Evolutionary conservation across 2,888 invertebrate genomes (phyloP), one percentile per base, ranked within the genome.

Genomic region (Scrobipalpa costella): DNA sequence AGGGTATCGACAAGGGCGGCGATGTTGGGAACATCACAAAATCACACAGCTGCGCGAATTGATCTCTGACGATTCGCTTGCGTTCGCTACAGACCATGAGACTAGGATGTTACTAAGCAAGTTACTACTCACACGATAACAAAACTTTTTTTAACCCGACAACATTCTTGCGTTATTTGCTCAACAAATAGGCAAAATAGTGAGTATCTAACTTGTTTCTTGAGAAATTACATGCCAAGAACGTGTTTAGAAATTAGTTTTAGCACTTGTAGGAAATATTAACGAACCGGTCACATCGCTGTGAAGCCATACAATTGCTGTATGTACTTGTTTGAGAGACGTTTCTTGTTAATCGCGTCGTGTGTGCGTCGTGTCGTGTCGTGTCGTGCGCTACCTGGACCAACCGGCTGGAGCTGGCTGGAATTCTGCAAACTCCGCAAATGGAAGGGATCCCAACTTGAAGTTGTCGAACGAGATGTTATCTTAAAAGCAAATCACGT

Each of bases 371-470:
- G 13, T 19, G 17, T 27, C 34, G n/a, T 57, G 27, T 27, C 33
- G 13, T 27, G 27, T 13, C 3, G 34, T 17, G 15, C 33, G 13
- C 17, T 38, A 38, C 36, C 55, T 57, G 55, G 7, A n/a, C n/a
- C n/a, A n/a, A n/a, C 34, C 34, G n/a, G 21, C 2, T 15, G 40
- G 40, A 13, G 40, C 36, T 21, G 40, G 21, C 38, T 11, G 19
- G 58, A 40, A 58, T 40, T 44, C 21, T 58, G 58, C 58, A 19
- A 58, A 58, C 58, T 40, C 44, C 58, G 44, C 58, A 58, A 40
- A 40, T 58, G 40, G 44, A 44, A 40, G 58, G 58, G 36, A 40
- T 58, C 21, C 21, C 40, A 58, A 58, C 40, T 58, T 58, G 58
- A 19, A 58, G 40, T 58, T 21, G 44, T 44, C 58, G 21, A 58